These are phyloP conservation scores for Dastarcus helophoroides DNA, from an alignment of 2,888 invertebrate genomes.

Conservation along the genomic window DNA sequence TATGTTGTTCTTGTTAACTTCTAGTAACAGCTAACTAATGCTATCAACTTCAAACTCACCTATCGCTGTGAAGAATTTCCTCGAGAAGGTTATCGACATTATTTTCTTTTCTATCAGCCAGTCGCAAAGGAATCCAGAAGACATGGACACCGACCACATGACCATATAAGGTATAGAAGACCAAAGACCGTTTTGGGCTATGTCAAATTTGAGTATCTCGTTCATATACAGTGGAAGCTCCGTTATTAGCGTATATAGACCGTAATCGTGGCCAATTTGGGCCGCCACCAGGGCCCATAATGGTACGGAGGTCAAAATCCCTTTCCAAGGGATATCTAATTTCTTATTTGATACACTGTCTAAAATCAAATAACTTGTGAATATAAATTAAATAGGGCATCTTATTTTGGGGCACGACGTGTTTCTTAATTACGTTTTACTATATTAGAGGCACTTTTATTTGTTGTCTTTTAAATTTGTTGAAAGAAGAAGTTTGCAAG, in stretches of 20 bases:
- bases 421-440: no score
- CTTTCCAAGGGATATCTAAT: conserved; percentile 55
- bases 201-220: conserved; percentile 50
- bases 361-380: no score
- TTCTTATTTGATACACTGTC: conserved; percentile 17
- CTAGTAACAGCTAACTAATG: no score
- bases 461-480: no score
- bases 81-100: conserved; percentile 43
- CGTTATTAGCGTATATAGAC: conserved; percentile 59
- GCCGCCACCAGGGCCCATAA: conserved; percentile 66
- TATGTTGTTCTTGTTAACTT: no score
- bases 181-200: conserved; percentile 47
- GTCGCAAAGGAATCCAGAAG: conserved; percentile 54
- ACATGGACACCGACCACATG: conserved; percentile 51
- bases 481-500: no score
- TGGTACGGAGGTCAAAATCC: conserved; percentile 56
- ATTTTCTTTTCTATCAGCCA: conserved; percentile 47
- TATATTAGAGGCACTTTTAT: no score
- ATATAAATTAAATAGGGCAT: no score
- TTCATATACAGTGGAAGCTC: conserved; percentile 59
- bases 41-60: no score
- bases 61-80: conserved; percentile 54
- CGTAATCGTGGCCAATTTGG: conserved; percentile 61
- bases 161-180: conserved; percentile 52
- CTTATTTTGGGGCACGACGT: no score